Evolutionary conservation across 2,888 invertebrate genomes (phyloP).

Genomic region (Lomographa bimaculata): DNA sequence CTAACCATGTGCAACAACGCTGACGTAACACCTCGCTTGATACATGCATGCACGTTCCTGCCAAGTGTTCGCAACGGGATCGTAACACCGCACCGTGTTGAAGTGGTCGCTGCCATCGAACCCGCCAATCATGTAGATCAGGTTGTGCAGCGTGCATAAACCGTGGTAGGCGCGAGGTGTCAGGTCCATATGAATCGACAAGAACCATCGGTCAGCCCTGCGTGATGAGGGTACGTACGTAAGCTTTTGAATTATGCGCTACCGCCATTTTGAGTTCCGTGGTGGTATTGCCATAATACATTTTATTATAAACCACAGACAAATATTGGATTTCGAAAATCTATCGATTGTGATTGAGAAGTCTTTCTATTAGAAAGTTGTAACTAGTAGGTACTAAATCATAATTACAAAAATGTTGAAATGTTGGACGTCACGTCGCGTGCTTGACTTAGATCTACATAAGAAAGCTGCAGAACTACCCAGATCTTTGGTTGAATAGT

Average conservation of each 20-base stretch:
- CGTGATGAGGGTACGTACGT: too few species aligned
- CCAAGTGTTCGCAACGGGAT: conserved; percentile 91
- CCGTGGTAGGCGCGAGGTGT: conserved; percentile 91
- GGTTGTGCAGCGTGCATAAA: conserved; percentile 86
- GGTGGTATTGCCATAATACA: too few species aligned
- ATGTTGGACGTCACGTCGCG: too few species aligned
- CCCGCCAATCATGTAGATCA: conserved; percentile 92
- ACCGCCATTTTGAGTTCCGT: not conserved
- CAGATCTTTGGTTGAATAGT: too few species aligned
- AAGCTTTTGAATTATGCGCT: not conserved
- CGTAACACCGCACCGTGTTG: conserved; percentile 90
- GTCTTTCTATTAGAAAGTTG: too few species aligned
- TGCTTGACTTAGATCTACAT: too few species aligned
- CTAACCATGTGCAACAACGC: conserved; percentile 87
- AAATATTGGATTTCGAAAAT: too few species aligned
- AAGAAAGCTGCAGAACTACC: too few species aligned
- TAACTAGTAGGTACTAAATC: too few species aligned
- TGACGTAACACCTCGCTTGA: conserved; percentile 90
- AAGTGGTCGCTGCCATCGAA: conserved; percentile 92
- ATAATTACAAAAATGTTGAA: too few species aligned
- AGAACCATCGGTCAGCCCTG: conserved; percentile 91
- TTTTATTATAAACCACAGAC: too few species aligned
- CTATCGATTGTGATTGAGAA: too few species aligned
- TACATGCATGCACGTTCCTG: conserved; percentile 91
- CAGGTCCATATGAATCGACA: conserved; percentile 86